Percentiles rank a stretch among this genome's conserved stretches.
These are phyloP conservation scores for Xiphorhynchus elegans DNA, from an alignment of 2,113 vertebrate species.

Conservation along the genomic window DNA sequence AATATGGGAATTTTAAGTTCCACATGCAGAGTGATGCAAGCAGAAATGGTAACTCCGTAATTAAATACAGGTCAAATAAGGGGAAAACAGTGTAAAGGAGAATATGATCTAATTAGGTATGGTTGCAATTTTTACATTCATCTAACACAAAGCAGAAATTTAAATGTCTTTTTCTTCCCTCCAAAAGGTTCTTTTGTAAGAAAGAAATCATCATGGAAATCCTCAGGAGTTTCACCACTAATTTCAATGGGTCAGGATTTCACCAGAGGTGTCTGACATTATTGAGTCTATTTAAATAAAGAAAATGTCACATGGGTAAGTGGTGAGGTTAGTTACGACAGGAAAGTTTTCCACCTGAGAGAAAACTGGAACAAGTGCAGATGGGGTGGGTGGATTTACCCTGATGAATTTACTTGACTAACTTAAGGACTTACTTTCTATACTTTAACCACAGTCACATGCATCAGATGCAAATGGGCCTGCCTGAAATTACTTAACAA, in stretches of 20 bases:
- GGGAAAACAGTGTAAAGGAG: not conserved
- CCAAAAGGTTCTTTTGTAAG: not conserved
- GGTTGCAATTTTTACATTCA: not conserved
- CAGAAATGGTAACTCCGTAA: not conserved
- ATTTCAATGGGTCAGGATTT: not conserved
- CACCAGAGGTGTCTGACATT: not conserved
- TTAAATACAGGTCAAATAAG: not conserved
- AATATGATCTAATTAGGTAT: not conserved
- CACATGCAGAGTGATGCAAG: not conserved
- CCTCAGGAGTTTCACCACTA: not conserved
- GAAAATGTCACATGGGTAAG: not conserved
- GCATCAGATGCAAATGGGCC: not conserved
- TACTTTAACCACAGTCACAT: not conserved
- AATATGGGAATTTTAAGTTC: not conserved
- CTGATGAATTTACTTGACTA: not conserved
- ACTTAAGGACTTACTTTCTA: not conserved
- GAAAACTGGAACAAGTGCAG: not conserved
- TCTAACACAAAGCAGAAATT: not conserved
- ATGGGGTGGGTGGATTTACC: not conserved
- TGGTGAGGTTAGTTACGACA: not conserved
- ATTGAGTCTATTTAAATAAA: not conserved
- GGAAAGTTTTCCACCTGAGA: not conserved
- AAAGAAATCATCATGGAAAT: not conserved
- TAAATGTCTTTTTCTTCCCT: not conserved
- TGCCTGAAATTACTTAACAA: not conserved